phyloP scores from a whole-genome alignment of 2,113 vertebrate genomes.

The Nyctibius bracteatus region DNA sequence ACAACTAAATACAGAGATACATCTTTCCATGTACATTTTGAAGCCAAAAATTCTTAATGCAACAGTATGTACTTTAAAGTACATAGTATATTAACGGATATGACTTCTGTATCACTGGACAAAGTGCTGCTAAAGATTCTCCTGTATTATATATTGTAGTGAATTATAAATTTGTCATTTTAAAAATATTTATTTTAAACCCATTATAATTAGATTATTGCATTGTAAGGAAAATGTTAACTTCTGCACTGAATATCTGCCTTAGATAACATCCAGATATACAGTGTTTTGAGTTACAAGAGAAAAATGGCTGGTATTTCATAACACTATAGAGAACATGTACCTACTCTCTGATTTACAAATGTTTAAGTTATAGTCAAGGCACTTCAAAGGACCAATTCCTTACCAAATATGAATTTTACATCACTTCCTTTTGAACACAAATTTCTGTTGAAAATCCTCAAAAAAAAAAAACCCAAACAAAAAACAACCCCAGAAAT shows the following conservation, averaged over 20 bases:
- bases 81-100: not conserved
- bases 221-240: not conserved
- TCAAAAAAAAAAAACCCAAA: not conserved
- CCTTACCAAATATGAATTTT: not conserved
- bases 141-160: not conserved
- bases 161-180: not conserved
- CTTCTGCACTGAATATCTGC: not conserved
- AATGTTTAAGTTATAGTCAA: not conserved
- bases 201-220: not conserved
- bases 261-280: not conserved
- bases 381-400: not conserved
- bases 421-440: not conserved
- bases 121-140: not conserved
- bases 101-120: not conserved
- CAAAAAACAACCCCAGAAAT: not conserved
- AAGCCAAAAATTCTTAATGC: not conserved
- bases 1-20: not conserved
- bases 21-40: not conserved
- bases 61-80: not conserved
- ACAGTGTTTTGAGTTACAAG: not conserved
- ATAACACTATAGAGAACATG: not conserved
- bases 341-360: not conserved
- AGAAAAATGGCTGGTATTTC: not conserved
- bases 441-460: not conserved
- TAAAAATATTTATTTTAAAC: not conserved